Conservation (phyloP, 2,797 vertebrate species). For the Miichthys miiuy region DNA sequence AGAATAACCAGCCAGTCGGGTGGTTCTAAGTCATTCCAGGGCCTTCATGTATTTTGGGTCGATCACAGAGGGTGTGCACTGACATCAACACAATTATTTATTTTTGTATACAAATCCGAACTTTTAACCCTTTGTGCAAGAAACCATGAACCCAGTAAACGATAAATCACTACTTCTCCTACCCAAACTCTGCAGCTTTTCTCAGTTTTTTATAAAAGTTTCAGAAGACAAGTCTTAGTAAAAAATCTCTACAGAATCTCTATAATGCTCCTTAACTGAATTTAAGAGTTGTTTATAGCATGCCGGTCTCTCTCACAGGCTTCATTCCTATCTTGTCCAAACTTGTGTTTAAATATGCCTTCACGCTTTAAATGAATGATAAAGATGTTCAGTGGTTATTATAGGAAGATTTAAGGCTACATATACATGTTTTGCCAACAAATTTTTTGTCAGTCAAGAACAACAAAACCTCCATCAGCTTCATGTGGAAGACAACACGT, state of each 20-base stretch:
- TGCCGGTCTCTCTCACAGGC: not conserved
- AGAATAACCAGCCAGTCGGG: too few species aligned
- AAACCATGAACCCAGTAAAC: not conserved
- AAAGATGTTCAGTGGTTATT: not conserved
- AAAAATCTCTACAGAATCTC: too few species aligned
- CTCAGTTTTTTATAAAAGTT: not conserved
- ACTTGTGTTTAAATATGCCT: not conserved
- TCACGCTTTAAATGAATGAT: not conserved
- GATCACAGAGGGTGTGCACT: not conserved
- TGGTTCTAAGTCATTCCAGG: not conserved
- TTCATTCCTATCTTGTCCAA: not conserved
- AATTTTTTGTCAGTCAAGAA: not conserved
- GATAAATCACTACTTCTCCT: not conserved
- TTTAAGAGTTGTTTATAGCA: not conserved
- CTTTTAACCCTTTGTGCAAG: not conserved
- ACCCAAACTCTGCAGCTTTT: not conserved
- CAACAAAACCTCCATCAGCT: not conserved
- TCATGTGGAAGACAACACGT: not conserved
- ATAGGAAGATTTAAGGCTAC: not conserved
- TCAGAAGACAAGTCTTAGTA: not conserved
- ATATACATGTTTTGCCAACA: not conserved
- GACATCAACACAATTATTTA: not conserved
- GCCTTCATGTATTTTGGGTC: not conserved
- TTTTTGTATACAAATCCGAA: not conserved
- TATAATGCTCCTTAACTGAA: not conserved